These are phyloP conservation scores for Drosophila subsilvestris DNA, from an alignment of 2,888 invertebrate species.

Conservation along the genomic window DNA sequence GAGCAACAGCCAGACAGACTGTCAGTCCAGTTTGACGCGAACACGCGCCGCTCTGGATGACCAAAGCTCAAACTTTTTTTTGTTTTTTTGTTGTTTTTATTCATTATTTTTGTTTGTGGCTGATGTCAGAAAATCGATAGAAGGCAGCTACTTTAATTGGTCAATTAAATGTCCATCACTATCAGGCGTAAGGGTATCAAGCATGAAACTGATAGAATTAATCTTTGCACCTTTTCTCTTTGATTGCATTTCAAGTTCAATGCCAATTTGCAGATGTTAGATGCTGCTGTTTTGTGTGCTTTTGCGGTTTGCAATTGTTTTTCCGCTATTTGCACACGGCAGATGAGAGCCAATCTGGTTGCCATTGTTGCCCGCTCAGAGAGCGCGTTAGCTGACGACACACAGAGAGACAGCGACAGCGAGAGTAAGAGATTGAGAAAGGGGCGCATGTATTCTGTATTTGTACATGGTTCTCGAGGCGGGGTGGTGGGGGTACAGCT, in stretches of 20 bases:
- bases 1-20: conserved; percentile 14
- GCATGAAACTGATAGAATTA: not conserved
- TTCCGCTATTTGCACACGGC: conserved; percentile 27
- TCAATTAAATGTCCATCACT: conserved; percentile 26
- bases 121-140: conserved; percentile 45
- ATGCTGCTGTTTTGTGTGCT: conserved; percentile 7
- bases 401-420: conserved; percentile 26
- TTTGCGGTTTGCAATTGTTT: conserved; percentile 17
- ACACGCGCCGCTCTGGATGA: conserved; percentile 64
- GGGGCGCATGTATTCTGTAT: conserved; percentile 37
- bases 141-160: conserved; percentile 18
- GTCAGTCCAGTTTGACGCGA: conserved; percentile 19
- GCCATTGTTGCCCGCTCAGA: conserved; percentile 16
- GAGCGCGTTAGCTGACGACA: conserved; percentile 6
- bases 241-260: conserved; percentile 65
- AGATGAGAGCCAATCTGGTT: conserved; percentile 29
- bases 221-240: conserved; percentile 1
- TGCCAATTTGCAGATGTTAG: conserved; percentile 54
- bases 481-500: not conserved
- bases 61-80: conserved; percentile 54
- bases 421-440: not conserved
- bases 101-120: conserved; percentile 29
- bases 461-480: conserved; percentile 8
- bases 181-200: conserved; percentile 18
- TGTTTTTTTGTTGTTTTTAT: conserved; percentile 8